phyloP scores from a whole-genome alignment of 2,888 invertebrate species.

The Drosophila buzzatii region DNA sequence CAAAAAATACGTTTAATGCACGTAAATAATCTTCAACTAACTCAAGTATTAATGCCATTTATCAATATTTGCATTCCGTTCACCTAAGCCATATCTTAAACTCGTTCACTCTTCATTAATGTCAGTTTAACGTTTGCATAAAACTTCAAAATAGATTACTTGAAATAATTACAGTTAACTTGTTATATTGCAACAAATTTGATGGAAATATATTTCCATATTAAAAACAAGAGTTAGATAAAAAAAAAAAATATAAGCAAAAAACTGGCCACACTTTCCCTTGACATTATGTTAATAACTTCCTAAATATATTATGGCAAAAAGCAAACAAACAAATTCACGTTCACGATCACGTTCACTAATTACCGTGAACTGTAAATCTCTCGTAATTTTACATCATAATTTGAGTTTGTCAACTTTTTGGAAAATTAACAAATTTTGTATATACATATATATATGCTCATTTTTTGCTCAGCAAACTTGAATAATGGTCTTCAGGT shows the following conservation, averaged over 20 bases:
- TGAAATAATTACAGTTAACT: conserved; percentile 24
- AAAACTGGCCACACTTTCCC: conserved; percentile 42
- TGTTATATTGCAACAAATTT: conserved; percentile 4
- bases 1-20: conserved; percentile 6
- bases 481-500: conserved; percentile 43
- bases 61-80: conserved; percentile 31
- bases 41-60: conserved; percentile 9
- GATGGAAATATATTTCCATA: neutral
- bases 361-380: conserved; percentile 49
- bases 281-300: conserved; percentile 45
- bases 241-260: conserved; percentile 2
- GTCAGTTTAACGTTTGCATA: conserved; percentile 5
- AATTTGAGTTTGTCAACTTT: conserved; percentile 69
- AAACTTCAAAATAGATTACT: conserved; percentile 25
- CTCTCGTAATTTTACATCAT: conserved; percentile 54
- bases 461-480: conserved; percentile 11
- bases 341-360: conserved; percentile 47
- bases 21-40: conserved; percentile 1
- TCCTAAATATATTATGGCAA: conserved; percentile 35
- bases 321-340: conserved; percentile 12
- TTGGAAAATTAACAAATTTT: conserved; percentile 27
- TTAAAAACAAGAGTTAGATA: neutral
- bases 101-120: neutral
- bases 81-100: neutral
- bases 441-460: neutral